phyloP scores from a whole-genome alignment of 2,113 vertebrate species.

The Gobius niger region DNA sequence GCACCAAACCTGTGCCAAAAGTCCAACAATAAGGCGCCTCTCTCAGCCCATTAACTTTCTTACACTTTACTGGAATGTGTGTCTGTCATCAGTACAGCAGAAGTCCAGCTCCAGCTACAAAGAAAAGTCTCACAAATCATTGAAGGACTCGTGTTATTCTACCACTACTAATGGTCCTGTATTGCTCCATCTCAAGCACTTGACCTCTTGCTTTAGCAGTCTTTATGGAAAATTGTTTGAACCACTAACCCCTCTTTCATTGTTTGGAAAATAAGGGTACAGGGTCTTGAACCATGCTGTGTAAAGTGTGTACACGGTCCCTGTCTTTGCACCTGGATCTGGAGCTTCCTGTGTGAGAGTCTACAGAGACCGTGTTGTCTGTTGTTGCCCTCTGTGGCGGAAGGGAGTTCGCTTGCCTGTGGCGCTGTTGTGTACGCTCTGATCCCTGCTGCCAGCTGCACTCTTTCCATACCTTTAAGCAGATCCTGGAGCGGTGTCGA shows the following conservation, averaged over 20 bases:
- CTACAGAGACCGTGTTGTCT: background rate
- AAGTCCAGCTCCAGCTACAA: background rate
- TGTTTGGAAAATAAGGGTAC: no score
- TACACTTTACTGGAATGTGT: background rate
- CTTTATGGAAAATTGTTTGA: no score
- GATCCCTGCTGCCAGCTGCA: conserved; percentile 70
- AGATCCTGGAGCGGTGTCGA: conserved; percentile 62
- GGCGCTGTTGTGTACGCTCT: conserved; percentile 45
- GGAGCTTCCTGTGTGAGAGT: no score
- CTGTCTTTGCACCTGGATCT: no score
- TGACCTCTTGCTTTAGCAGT: no score
- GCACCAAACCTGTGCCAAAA: conserved; percentile 1
- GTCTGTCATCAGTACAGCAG: background rate
- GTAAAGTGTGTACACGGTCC: no score
- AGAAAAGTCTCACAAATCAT: no score
- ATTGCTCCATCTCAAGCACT: no score
- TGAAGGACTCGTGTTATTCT: no score
- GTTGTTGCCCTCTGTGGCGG: background rate
- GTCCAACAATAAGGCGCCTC: background rate
- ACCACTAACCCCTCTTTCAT: no score
- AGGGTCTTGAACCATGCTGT: no score
- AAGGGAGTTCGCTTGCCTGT: conserved; percentile 50
- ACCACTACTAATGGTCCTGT: no score
- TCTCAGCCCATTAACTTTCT: background rate
- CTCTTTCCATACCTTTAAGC: conserved; percentile 66